Base-by-base conservation (phyloP, 1,140 invertebrate species). In the Trachymyrmex cornetzi region DNA sequence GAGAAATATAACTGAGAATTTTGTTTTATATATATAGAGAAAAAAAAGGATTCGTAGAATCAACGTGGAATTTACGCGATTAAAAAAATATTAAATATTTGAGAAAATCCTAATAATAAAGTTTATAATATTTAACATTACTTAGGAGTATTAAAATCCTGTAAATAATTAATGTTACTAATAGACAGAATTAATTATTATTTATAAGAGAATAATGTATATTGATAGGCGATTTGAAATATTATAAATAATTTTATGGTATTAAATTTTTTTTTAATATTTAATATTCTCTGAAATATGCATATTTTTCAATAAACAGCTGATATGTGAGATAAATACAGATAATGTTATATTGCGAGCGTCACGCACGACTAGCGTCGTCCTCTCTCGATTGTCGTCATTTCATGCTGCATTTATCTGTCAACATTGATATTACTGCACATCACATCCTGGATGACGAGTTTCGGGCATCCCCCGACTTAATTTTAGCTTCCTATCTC, bases 391-490 rank as follows among this genome's bases (percentile, higher is more conserved):
- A 59, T 59, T 71, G 50, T 57, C 79, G 22, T 71, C 64, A 69
- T 44, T 81, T 34, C 30, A 64, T 48, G 27, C 61, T 34, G 44
- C 66, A 22, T 71, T 66, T n/a, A 27, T 72, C 64, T 19, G 50
- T 38, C 71, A 30, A 57, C 86, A 57, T 63, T 74, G 80, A 82
- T 82, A 82, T 44, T 59, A 16, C 53, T 59, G 22, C 50, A 57
- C 22, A 19, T 59, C 50, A 64, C 67, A 82, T 82, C 80, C 80
- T 82, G 80, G 19, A 82, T 82, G 80, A 87, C 67, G 48, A 88
- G 69, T 79, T 67, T 74, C 59, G 77, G 67, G 55, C 66, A 69
- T 72, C 67, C 80, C 79, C 80, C 53, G 24, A 16, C 64, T 72
- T 74, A 74, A 82, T 82, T 82, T 72, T 82, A 82, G 22, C 67